Percentiles rank a stretch among this genome's conserved stretches.
Evolutionary conservation across 2,797 vertebrate species (phyloP).

Genomic region (Chloroceryle inda): DNA sequence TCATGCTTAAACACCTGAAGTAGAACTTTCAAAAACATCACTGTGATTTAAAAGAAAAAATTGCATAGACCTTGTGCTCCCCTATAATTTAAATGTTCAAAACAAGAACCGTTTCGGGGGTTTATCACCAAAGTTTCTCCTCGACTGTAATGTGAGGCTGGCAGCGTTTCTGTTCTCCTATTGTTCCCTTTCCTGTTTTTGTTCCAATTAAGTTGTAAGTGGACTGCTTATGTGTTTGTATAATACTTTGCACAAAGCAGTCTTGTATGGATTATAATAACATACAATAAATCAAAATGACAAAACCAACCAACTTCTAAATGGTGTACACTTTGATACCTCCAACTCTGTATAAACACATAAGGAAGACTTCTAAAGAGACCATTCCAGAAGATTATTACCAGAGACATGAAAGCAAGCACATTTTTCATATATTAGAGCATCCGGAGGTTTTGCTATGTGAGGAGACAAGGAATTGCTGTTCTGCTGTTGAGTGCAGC

Average conservation of each 20-base stretch:
- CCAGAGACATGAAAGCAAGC: neutral
- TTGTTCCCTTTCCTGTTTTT: neutral
- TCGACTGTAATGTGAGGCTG: neutral
- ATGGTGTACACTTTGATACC: neutral
- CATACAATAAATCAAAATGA: conserved; percentile 10
- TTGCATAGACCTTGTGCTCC: neutral
- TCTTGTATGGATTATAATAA: neutral
- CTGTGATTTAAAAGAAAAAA: neutral
- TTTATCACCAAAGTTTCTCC: conserved; percentile 18
- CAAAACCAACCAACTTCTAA: neutral
- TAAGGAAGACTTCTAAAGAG: neutral
- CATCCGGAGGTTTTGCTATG: neutral
- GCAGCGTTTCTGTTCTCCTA: neutral
- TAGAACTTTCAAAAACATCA: neutral
- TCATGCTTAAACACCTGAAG: conserved; percentile 5
- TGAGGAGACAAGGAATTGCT: neutral
- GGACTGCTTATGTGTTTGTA: neutral
- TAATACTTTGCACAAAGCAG: neutral
- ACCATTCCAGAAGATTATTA: neutral
- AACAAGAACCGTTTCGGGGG: neutral
- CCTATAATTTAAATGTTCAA: neutral
- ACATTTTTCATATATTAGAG: neutral
- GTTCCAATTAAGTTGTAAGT: neutral
- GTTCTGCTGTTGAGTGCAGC: neutral
- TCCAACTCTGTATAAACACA: neutral